Evolutionary conservation across 2,888 invertebrate species (phyloP), one percentile per base, ranked within the genome.

Genomic region (Eulithis prunata): DNA sequence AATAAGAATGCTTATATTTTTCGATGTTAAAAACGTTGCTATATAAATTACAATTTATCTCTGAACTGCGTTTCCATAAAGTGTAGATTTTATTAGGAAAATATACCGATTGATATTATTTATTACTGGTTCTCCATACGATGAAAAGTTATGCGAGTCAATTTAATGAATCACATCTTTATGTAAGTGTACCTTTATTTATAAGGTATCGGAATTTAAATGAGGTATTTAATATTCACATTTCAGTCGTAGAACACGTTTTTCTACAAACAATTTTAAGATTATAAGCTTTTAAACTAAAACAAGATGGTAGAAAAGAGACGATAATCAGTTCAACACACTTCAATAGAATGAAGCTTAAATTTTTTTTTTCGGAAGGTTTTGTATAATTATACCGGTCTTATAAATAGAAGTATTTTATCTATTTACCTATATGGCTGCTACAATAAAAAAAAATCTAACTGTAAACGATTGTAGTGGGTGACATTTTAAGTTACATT

Each of bases 221-320:
- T 54, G 12, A 62, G 54, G 21, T 55, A 54, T 57, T 62, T 57
- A 62, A 57, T 49, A 66, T 66, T 59, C 58, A 49, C 32, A 10
- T 43, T 58, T 57, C 28, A 47, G 38, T 46, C 13, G 4, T 53
- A 53, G 57, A 61, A 61, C 61, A 41, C 45, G 64, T 58, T 65
- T 62, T n/a, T 45, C 57, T 46, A 47, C 38, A 54, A 47, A 61
- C 46, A n/a, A 13, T 21, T 41, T 12, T 3, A 43, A 8, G 6
- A 38, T 12, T 45, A 28, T 10, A 41, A 52, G 8, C 14, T 54
- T 54, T 41, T 53, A 41, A 41, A 41, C 41, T 41, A 41, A 11
- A 10, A 41, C n/a, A 0, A 2, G 28, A 32, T 52, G 52, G 21
- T 28, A 21, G 52, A 32, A 10, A n/a, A 21, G 52, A 32, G 21